These are phyloP conservation scores for Raja brachyura DNA, from an alignment of 2,113 vertebrate genomes.

Conservation along the genomic window DNA sequence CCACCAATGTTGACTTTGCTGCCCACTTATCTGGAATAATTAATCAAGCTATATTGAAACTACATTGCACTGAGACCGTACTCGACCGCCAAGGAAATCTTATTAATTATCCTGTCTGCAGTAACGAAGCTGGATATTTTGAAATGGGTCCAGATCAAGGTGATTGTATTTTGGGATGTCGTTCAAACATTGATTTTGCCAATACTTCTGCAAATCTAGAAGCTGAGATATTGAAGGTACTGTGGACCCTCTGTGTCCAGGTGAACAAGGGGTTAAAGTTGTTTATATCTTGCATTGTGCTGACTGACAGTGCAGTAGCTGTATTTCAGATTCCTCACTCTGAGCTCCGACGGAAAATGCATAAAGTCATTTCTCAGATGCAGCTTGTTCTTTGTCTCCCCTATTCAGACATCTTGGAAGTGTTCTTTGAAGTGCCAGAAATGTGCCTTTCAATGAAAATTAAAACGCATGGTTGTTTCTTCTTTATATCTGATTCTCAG, in stretches of 20 bases:
- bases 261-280: slow-evolving; percentile 64
- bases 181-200: slow-evolving; percentile 29
- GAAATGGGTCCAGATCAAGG: slow-evolving; percentile 81
- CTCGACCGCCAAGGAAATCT: slow-evolving; percentile 47
- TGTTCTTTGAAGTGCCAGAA: slow-evolving; percentile 69
- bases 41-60: slow-evolving; percentile 51
- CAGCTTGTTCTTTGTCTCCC: slow-evolving; percentile 64
- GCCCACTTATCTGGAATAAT: slow-evolving; percentile 69
- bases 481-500: slow-evolving; percentile 67
- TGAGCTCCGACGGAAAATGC: slow-evolving; percentile 52
- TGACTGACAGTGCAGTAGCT: slow-evolving; percentile 62
- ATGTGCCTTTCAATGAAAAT: slow-evolving; percentile 69
- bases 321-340: slow-evolving; percentile 63
- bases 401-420: slow-evolving; percentile 60
- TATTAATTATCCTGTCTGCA: slow-evolving; percentile 32
- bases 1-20: slow-evolving; percentile 70
- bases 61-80: slow-evolving; percentile 44
- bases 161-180: slow-evolving; percentile 56
- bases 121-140: slow-evolving; percentile 80
- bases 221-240: slow-evolving; percentile 57
- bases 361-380: slow-evolving; percentile 61
- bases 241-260: slow-evolving; percentile 79
- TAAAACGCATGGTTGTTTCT: slow-evolving; percentile 55
- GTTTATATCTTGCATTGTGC: slow-evolving; percentile 72
- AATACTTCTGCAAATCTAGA: slow-evolving; percentile 42